Percentiles rank a stretch among this genome's conserved stretches.
phyloP scores from a whole-genome alignment of 2,888 invertebrate genomes.

The Agriotes lineatus region DNA sequence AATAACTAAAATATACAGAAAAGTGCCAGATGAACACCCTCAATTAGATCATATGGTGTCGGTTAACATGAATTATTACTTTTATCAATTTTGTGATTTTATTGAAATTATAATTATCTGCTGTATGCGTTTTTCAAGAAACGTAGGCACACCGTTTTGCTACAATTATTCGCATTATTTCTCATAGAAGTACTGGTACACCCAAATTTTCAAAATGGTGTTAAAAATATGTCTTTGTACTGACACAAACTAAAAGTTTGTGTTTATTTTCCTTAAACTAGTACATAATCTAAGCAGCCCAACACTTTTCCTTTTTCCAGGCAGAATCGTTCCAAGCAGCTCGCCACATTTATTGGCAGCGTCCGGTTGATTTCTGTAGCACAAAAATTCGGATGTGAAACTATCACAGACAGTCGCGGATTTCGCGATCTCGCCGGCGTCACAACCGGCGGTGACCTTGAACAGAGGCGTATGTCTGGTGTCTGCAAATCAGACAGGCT shows the following conservation, averaged over 20 bases:
- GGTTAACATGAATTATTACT: no score
- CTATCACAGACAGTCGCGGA: slow-evolving; percentile 25
- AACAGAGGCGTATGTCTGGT: slow-evolving; percentile 29
- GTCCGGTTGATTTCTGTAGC: slow-evolving; percentile 1
- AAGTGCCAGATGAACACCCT: no score
- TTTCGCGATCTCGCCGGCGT: slow-evolving; percentile 8
- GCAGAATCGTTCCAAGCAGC: not conserved
- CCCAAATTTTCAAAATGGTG: no score
- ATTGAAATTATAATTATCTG: no score
- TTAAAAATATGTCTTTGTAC: no score
- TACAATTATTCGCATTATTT: no score
- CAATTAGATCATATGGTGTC: no score
- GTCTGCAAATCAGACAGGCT: slow-evolving; percentile 32
- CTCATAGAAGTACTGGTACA: no score
- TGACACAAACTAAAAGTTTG: no score
- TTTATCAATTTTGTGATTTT: no score
- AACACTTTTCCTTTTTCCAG: slow-evolving; percentile 21
- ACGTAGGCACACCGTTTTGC: no score
- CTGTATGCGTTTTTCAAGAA: not conserved
- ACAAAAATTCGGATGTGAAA: slow-evolving; percentile 5
- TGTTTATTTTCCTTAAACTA: not conserved
- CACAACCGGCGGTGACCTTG: slow-evolving; percentile 24
- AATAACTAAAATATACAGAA: no score
- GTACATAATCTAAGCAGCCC: not conserved
- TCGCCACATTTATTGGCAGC: not conserved